These are phyloP conservation scores for Netta rufina DNA, from an alignment of 2,797 vertebrate genomes.

Conservation along the genomic window DNA sequence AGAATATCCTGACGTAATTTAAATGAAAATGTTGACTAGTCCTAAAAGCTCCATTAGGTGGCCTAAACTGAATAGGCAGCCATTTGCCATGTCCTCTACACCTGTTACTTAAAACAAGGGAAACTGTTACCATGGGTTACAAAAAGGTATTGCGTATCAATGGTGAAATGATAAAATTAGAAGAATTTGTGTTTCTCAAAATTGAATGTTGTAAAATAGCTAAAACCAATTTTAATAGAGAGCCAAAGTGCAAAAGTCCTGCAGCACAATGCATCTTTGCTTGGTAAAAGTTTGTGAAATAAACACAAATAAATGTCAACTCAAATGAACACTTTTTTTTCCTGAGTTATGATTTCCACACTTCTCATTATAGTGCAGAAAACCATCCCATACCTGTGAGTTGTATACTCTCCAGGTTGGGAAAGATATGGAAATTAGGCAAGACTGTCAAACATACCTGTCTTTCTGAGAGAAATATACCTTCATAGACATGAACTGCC, in stretches of 20 bases:
- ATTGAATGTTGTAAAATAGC: neutral
- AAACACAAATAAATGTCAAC: neutral
- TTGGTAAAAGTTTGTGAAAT: neutral
- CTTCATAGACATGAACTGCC: neutral
- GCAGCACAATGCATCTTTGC: neutral
- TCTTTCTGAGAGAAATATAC: neutral
- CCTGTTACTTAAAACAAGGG: conserved; percentile 13
- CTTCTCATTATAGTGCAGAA: neutral
- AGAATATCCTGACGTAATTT: conserved; percentile 1
- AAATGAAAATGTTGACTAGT: conserved; percentile 40
- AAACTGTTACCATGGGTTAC: conserved; percentile 12
- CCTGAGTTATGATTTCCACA: neutral
- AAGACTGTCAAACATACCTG: neutral
- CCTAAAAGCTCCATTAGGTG: conserved; percentile 36
- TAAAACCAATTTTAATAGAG: neutral
- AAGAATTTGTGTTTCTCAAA: neutral
- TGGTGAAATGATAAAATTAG: neutral
- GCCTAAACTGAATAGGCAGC: neutral
- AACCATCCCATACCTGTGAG: neutral
- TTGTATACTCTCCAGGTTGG: neutral
- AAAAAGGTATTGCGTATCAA: neutral
- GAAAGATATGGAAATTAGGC: neutral
- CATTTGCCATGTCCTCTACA: conserved; percentile 12
- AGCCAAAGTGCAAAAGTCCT: neutral
- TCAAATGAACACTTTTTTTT: neutral